phyloP scores from a whole-genome alignment of 2,797 vertebrate species.

The Distichodus sexfasciatus region DNA sequence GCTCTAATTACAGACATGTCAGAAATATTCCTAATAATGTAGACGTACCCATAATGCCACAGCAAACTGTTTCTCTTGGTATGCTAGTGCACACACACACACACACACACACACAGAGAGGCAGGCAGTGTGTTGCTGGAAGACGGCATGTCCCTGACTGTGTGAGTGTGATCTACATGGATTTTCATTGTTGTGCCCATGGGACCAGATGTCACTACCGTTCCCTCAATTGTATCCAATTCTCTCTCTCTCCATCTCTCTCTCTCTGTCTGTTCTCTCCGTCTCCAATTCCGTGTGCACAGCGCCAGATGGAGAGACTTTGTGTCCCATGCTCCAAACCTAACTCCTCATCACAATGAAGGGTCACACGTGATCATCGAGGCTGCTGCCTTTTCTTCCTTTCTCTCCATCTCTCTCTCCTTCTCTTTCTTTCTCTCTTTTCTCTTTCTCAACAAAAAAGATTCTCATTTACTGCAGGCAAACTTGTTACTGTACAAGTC shows the following conservation, averaged over 20 bases:
- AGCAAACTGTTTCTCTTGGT: too few relatives aligned
- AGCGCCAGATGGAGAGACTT: slow-evolving; percentile 70
- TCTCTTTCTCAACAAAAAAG: slow-evolving; percentile 58
- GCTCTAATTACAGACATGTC: too few relatives aligned
- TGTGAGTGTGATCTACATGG: slow-evolving; percentile 67
- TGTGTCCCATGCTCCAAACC: slow-evolving; percentile 61
- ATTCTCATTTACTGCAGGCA: slow-evolving; percentile 62
- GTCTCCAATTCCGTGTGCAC: slow-evolving; percentile 51
- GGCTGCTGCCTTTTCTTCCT: slow-evolving; percentile 10
- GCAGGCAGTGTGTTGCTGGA: slow-evolving; percentile 20
- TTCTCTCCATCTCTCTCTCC: not conserved
- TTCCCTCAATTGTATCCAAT: slow-evolving; percentile 71
- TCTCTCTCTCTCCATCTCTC: slow-evolving; percentile 43
- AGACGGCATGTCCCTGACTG: slow-evolving; percentile 48
- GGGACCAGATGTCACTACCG: slow-evolving; percentile 79
- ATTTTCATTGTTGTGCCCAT: slow-evolving; percentile 76
- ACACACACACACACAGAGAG: not conserved
- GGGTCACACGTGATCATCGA: slow-evolving; percentile 62
- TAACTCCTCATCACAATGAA: slow-evolving; percentile 67
- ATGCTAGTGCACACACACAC: not conserved
- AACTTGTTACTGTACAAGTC: slow-evolving; percentile 65
- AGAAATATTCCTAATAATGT: too few relatives aligned
- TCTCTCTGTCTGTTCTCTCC: slow-evolving; percentile 12
- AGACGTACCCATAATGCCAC: too few relatives aligned
- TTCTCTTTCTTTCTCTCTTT: slow-evolving; percentile 31